Evolutionary conservation across 2,888 invertebrate species (phyloP), one percentile per base, ranked within the genome.

Genomic region (Thymelicus lineola): DNA sequence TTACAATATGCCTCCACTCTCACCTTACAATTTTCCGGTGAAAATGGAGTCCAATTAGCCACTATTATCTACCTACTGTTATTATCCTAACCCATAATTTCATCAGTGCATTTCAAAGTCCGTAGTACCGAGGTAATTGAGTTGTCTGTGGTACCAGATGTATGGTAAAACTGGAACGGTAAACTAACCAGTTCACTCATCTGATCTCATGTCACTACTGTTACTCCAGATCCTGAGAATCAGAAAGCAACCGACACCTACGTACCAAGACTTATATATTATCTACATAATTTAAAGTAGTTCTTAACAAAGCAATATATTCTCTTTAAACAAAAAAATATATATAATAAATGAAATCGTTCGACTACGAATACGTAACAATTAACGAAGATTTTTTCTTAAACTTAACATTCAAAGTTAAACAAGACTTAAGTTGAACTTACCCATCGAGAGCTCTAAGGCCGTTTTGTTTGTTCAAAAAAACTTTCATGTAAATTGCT

Each of bases 81-180:
- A 62, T 62, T 62, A 62, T 50, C 17, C 35, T 50, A 50, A 15
- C 62, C 62, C 48, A 36, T 36, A 62, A 62, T 62, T 62, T 50
- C 62, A 10, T 6, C 4, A 3, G 15, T 62, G 48, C 62, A 50
- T 50, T 48, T 36, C 36, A 35, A 17, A 12, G 12, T 6, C 36
- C 7, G 10, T 20, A 53, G 28, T 35, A 55, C 10, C 14, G 35
- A 55, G 55, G 55, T 55, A 55, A 55, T 55, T 28, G 55, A 55
- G 9, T 55, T 14, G 35, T 35, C 20, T 20, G 12, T 12, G 20
- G 20, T 20, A 53, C 12, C 53, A 20, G 17, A 17, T 10, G 50
- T 50, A 50, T 50, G 15, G 48, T n/a, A 50, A 48, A 48, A 50
- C 17, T 17, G 48, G 15, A 53, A 53, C 20, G 53, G 50, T 50